Evolutionary conservation across 1,140 invertebrate species (phyloP), one percentile per base, ranked within the genome.

Genomic region (Atta colombica): DNA sequence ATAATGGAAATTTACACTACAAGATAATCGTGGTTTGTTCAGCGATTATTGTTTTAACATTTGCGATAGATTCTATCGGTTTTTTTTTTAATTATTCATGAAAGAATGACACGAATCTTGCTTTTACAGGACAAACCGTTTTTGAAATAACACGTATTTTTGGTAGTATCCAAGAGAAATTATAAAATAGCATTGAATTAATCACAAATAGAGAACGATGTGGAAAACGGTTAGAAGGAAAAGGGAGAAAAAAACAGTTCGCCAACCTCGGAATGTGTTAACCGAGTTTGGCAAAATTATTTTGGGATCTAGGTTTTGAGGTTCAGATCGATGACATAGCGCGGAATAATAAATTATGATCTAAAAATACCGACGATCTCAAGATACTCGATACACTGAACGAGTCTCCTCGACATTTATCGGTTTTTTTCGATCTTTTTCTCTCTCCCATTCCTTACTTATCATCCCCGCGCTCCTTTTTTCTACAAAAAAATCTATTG

Each of bases 251-350:
- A 63, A 49, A 68, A 81, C 6, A 87, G 21, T 77, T 28, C 12
- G 55, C 31, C n/a, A 81, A 86, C 53, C 58, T 84, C 39, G 16
- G 49, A 35, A 74, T 61, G 25, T 25, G 49, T 74, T 82, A 74
- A 75, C 12, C 39, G 28, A 87, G 75, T 75, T 87, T 51, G 35
- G 28, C 58, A 72, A 55, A 78, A 68, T 77, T 68, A 87, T 88
- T 84, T 75, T 21, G 55, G 55, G 75, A 84, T 84, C 55, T 84
- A 6, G 80, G 69, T 84, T 84, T 84, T 74, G 69, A 84, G 69
- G 68, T 58, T 8, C 28, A 18, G 68, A 84, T 84, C 69, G 80
- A 84, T 84, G 80, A 63, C 68, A 82, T 49, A 74, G 69, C 39
- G 39, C 53, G 53, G 39, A 84, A 81, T 81, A 74, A 74, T 75